These are phyloP conservation scores for Apodemus speciosus DNA, from an alignment of 2,113 vertebrate species.

Conservation along the genomic window DNA sequence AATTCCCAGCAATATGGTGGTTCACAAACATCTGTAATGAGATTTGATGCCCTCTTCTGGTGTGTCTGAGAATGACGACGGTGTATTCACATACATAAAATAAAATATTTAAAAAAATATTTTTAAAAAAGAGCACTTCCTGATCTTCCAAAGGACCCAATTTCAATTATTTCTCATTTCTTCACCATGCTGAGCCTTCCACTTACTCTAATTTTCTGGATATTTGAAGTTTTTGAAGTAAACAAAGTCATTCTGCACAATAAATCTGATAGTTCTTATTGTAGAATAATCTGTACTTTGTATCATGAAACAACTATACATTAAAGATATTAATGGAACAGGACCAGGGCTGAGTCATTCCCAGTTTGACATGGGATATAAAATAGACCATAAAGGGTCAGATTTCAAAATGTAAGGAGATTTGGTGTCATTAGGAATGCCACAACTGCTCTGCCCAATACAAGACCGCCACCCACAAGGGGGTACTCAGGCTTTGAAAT, in stretches of 20 bases:
- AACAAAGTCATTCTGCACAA: slow-evolving; percentile 29
- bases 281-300: slow-evolving; percentile 3
- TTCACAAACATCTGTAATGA: background rate
- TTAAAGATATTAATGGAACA: slow-evolving; percentile 38
- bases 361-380: slow-evolving; percentile 17
- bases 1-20: background rate
- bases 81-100: no score
- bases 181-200: background rate
- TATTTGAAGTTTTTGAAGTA: background rate
- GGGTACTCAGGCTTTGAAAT: no score
- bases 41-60: no score
- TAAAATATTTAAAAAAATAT: no score
- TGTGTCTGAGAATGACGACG: no score
- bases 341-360: background rate
- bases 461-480: background rate
- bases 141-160: no score
- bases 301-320: slow-evolving; percentile 3
- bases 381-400: background rate
- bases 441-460: background rate
- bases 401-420: slow-evolving; percentile 49
- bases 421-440: background rate
- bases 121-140: no score
- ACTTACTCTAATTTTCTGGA: slow-evolving; percentile 22
- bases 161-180: background rate
- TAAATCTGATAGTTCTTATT: slow-evolving; percentile 10